These are phyloP conservation scores for Oenanthe melanoleuca DNA, from an alignment of 2,113 vertebrate genomes.

Conservation along the genomic window DNA sequence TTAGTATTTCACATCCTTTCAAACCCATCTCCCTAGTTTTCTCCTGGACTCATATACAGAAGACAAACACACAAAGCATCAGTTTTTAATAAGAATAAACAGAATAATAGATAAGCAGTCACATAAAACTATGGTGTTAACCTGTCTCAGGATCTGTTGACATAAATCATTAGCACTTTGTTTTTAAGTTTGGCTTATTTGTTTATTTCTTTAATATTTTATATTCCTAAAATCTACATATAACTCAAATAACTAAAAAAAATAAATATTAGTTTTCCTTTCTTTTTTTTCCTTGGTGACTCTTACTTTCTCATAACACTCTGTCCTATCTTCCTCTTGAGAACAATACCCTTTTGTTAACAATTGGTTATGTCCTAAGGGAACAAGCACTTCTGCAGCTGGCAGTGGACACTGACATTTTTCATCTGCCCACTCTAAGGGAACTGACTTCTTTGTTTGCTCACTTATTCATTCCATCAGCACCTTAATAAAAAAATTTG, in stretches of 20 bases:
- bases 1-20: background rate
- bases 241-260: background rate
- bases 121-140: background rate
- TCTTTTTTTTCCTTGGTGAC: background rate
- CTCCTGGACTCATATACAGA: background rate
- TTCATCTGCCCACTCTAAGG: background rate
- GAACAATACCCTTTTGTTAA: background rate
- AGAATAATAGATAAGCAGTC: constrained; percentile 46
- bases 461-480: background rate
- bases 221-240: constrained; percentile 13
- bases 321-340: background rate
- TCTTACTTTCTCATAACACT: background rate
- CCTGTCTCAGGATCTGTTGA: background rate
- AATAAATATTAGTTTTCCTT: background rate
- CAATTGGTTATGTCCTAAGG: background rate
- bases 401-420: background rate
- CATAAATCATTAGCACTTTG: constrained; percentile 34
- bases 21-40: background rate
- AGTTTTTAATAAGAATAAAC: constrained; percentile 54
- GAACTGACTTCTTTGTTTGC: background rate
- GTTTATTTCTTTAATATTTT: constrained; percentile 42
- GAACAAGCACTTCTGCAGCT: background rate
- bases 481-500: background rate
- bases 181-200: constrained; percentile 28
- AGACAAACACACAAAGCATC: background rate